phyloP scores from a whole-genome alignment of 1,140 invertebrate genomes.

The Zeugodacus cucurbitae region DNA sequence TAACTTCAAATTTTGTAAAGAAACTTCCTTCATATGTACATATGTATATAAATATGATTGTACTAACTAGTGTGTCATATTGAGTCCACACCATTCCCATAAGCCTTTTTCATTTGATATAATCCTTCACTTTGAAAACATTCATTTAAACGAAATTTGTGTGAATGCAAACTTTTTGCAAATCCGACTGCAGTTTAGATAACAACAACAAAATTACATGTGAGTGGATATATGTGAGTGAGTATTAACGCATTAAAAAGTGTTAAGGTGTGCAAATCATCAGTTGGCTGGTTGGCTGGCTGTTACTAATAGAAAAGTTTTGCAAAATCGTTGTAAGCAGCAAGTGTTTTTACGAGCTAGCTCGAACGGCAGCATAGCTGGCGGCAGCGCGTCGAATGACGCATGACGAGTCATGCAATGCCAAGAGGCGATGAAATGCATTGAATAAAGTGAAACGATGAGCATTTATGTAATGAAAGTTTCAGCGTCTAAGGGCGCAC shows the following conservation, averaged over 20 bases:
- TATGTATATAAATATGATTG: neutral
- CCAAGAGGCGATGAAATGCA: neutral
- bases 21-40: neutral
- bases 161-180: neutral
- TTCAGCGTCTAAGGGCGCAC: neutral
- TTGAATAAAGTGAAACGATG: conserved; percentile 1
- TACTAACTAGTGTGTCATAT: neutral
- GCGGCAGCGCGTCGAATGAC: neutral
- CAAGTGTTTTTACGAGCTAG: neutral
- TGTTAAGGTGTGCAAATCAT: conserved; percentile 15
- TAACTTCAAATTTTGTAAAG: too few relatives aligned
- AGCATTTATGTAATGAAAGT: conserved; percentile 1
- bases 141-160: neutral
- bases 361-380: neutral
- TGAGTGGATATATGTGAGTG: neutral
- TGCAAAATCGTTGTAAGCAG: neutral
- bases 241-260: neutral
- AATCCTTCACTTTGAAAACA: neutral
- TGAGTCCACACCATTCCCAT: too few relatives aligned
- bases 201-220: neutral
- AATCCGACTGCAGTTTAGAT: neutral
- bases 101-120: too few relatives aligned
- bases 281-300: neutral
- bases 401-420: conserved; percentile 21
- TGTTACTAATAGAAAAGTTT: conserved; percentile 13